Evolutionary conservation across 2,888 invertebrate genomes (phyloP).

Genomic region (Horisme vitalbata): DNA sequence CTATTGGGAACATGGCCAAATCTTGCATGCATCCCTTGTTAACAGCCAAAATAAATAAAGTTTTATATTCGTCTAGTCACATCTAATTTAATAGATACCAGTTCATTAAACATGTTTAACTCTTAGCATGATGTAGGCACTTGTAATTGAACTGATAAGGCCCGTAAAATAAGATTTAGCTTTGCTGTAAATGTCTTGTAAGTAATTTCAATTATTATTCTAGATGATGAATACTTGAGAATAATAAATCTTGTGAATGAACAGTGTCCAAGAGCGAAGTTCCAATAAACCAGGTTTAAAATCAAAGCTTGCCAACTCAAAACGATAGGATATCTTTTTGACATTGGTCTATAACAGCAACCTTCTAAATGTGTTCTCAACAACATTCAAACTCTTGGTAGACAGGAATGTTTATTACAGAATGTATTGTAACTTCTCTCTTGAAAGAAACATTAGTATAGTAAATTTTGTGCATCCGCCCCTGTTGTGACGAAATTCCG

Average conservation of each 20-base stretch:
- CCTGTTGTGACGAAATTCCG: slow-evolving; percentile 35
- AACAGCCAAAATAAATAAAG: slow-evolving; percentile 59
- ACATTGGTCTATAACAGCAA: no score
- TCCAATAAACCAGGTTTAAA: no score
- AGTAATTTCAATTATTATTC: not conserved
- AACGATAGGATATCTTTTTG: no score
- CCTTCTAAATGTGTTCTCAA: no score
- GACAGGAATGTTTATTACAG: no score
- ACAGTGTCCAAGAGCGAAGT: no score
- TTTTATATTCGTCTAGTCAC: slow-evolving; percentile 18
- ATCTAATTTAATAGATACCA: slow-evolving; percentile 16
- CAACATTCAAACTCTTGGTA: no score
- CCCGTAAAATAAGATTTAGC: not conserved
- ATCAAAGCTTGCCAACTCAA: no score
- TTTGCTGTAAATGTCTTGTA: not conserved
- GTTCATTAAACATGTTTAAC: slow-evolving; percentile 12
- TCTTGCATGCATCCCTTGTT: slow-evolving; percentile 41
- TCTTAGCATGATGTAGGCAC: not conserved
- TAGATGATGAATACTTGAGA: no score
- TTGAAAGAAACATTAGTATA: slow-evolving; percentile 3
- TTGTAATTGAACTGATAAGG: not conserved
- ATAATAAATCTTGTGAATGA: no score
- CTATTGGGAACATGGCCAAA: slow-evolving; percentile 51
- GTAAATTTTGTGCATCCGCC: slow-evolving; percentile 4
- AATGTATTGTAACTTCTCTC: not conserved